These are phyloP conservation scores for Drosophila ananassae DNA, from an alignment of 1,140 invertebrate genomes.

Conservation along the genomic window DNA sequence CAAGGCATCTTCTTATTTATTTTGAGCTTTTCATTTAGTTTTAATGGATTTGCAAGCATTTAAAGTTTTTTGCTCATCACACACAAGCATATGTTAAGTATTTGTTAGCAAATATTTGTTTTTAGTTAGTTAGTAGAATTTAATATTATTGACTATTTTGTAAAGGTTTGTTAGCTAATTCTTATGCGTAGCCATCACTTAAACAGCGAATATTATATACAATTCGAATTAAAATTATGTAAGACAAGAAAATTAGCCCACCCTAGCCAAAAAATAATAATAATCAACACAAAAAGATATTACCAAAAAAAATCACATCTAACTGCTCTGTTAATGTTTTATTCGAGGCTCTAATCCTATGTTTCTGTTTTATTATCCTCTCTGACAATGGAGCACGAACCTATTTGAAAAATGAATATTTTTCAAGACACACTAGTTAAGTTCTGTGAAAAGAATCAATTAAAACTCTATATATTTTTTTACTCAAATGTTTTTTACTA, in stretches of 20 bases:
- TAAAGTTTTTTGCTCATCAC: conserved; percentile 63
- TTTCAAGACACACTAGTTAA: conserved; percentile 46
- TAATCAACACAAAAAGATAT: conserved; percentile 18
- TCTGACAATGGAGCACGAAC: conserved; percentile 1
- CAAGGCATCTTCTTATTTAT: conserved; percentile 73
- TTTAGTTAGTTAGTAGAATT: conserved; percentile 60
- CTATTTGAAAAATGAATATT: conserved; percentile 3
- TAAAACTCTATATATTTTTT: conserved; percentile 65
- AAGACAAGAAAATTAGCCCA: conserved; percentile 60
- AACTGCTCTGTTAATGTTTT: conserved; percentile 6
- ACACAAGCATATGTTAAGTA: conserved; percentile 48
- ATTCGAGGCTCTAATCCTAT: conserved; percentile 8
- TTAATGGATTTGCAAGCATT: conserved; percentile 67
- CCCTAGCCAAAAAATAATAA: conserved; percentile 47
- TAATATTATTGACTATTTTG: conserved; percentile 61
- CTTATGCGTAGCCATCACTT: conserved; percentile 59
- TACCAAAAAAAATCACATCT: conserved; percentile 15
- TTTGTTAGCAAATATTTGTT: conserved; percentile 48
- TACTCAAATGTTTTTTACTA: conserved; percentile 51
- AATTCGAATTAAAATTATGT: conserved; percentile 48
- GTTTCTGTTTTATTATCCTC: neutral
- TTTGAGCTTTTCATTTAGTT: conserved; percentile 64
- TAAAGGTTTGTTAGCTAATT: conserved; percentile 61
- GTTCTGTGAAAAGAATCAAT: conserved; percentile 48
- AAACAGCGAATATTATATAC: conserved; percentile 76